Evolutionary conservation across 2,888 invertebrate species (phyloP), one percentile per base, ranked within the genome.

Genomic region (Dinocampus coccinellae): DNA sequence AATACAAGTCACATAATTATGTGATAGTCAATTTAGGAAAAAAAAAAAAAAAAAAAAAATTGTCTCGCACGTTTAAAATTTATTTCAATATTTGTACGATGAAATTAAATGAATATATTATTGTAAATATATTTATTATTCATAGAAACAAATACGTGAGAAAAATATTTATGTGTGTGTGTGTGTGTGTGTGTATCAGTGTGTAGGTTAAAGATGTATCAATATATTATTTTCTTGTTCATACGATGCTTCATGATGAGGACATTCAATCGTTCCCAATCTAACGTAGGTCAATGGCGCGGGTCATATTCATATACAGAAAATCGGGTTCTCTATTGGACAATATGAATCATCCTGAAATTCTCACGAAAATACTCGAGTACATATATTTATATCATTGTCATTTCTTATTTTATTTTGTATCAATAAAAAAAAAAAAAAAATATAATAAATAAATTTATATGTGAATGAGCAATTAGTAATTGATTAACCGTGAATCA

Each of bases 241-340:
- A n/a, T 39, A 3, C 11, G n/a, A n/a, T n/a, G 0, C 55, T 55
- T 24, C 20, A 55, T 53, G 39, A 52, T 7, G 68, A 68, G 22
- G 65, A 66, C 72, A 70, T 67, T 72, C 76, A 78, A 80, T 80
- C 76, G 75, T 64, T n/a, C 76, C 77, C 75, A 76, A 80, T 80
- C 75, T 78, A 76, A 69, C 62, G 62, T 47, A 73, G 79, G 80
- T 79, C 72, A 75, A 73, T 77, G 75, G 72, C 68, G 55, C 73
- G 73, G 78, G 76, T 80, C 78, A 78, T 77, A 79, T 78, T 80
- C 77, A 74, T 78, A 72, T 71, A 78, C 24, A 55, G 76, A 77
- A 78, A 78, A 76, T 79, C 73, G 65, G 52, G 3, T 10, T 29
- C 33, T 39, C 3, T 47, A 64, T 66, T 57, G 7, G 36, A 66